These are phyloP conservation scores for Natrix natrix DNA, from an alignment of 2,797 vertebrate species.

Conservation along the genomic window DNA sequence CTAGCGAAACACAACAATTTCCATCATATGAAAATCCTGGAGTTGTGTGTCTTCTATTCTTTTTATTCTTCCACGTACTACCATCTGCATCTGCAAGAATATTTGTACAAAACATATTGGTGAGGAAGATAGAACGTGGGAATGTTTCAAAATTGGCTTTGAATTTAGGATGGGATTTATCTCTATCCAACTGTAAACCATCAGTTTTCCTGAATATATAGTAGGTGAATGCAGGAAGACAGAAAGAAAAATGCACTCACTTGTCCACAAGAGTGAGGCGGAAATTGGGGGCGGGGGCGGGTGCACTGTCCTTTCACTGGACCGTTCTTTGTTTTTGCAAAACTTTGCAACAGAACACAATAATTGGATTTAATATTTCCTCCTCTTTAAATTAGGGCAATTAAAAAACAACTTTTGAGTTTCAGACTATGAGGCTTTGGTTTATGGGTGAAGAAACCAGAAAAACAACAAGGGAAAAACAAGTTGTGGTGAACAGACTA, in stretches of 20 bases:
- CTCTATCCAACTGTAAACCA: neutral
- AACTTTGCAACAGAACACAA: neutral
- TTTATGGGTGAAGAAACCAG: neutral
- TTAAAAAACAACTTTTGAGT: slow-evolving; percentile 1
- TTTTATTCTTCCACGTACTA: neutral
- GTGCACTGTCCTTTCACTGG: neutral
- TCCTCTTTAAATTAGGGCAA: neutral
- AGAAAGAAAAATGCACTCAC: neutral
- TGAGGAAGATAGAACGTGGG: neutral
- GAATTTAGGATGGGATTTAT: neutral
- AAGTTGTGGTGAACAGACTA: neutral
- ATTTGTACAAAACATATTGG: neutral
- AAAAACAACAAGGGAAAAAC: slow-evolving; percentile 3
- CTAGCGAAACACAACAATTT: neutral
- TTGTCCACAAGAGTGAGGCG: neutral
- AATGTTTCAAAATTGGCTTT: neutral
- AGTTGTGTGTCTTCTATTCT: neutral
- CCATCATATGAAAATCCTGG: neutral
- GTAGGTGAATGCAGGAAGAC: neutral
- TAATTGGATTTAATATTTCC: neutral
- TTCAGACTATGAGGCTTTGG: neutral
- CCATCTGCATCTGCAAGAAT: neutral
- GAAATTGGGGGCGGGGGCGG: neutral
- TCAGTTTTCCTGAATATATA: neutral
- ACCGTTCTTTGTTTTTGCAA: neutral